Evolutionary conservation across 1,140 invertebrate species (phyloP), one percentile per base, ranked within the genome.

Genomic region (Holcopasites calliopsidis): DNA sequence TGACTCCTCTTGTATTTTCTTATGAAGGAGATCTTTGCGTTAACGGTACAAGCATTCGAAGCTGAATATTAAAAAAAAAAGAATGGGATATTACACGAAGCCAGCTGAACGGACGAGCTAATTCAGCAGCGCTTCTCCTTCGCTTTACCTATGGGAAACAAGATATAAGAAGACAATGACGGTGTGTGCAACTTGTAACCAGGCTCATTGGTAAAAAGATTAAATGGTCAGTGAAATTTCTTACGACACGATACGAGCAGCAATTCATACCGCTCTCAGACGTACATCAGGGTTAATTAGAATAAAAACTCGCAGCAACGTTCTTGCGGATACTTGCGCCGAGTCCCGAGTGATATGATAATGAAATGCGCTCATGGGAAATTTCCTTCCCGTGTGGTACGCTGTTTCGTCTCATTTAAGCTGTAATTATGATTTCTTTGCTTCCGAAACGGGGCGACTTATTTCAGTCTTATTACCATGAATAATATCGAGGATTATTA

Each of bases 151-250:
- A 5, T 62, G 60, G 26, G 60, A 62, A 62, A 44, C 28, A 62
- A 62, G 60, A 44, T 44, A 47, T n/a, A n/a, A 62, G 10, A 31
- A 21, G 26, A 62, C 60, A 62, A 62, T 62, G 26, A 10, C 4
- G 40, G 40, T 3, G 26, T 21, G 18, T 47, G 26, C 38, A 42
- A 42, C 38, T 42, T 28, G 38, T n/a, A 42, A 42, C 1, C 2
- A 4, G 6, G 16, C 0, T 5, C 11, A 28, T 62, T 16, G 18
- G 18, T 31, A 44, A 13, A 62, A 44, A 31, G 26, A 62, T 62
- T 28, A 44, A 61, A 31, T 18, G 60, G 11, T 16, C 11, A 2
- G 7, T 31, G 18, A 62, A 62, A 28, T 44, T 44, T 44, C 38
- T 62, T 44, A 1, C 28, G n/a, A 44, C 18, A 10, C 11, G 55